Evolutionary conservation across 2,888 invertebrate species (phyloP), one percentile per base, ranked within the genome.

Genomic region (Drosophila austrosaltans): DNA sequence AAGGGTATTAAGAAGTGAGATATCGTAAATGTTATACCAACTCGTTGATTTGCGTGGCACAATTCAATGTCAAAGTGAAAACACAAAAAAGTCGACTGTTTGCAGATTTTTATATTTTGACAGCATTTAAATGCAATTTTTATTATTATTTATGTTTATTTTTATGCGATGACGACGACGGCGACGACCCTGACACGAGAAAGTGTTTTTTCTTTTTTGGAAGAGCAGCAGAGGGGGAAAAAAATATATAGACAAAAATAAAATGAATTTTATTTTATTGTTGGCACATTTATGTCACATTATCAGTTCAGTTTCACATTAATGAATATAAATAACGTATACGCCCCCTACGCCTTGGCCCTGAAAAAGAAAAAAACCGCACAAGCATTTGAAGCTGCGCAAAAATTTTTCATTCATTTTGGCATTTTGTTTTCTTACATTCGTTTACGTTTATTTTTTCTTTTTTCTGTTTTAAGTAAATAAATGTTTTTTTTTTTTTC

Each of bases 291-390:
- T 79, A 63, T 77, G 59, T 64, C 73, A 67, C 53, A 69, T 72
- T 68, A 61, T 74, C 56, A 32, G 42, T 53, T 48, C 48, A 25
- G 48, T 48, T 48, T 63, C 22, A 44, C 16, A 44, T 59, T 40
- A 44, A 64, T 54, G n/a, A 44, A 53, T 62, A 63, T 36, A 54
- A 57, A n/a, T 22, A 40, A 44, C 30, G 63, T 59, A 72, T 73
- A 83, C 78, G 75, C 76, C 78, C 67, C 68, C 66, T 72, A 66
- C 73, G 61, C 87, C 74, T 72, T 68, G 76, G 61, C 87, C 74
- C 39, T 86, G 76, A 79, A 57, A 57, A 57, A 3, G 30, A 4
- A 39, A n/a, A n/a, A 2, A 40, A 2, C 0, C n/a, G 3, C 48
- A 7, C 48, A 25, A 8, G 22, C 48, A 78, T 65, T 39, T 16